phyloP scores from a whole-genome alignment of 2,888 invertebrate species.

The Andrena dorsata region DNA sequence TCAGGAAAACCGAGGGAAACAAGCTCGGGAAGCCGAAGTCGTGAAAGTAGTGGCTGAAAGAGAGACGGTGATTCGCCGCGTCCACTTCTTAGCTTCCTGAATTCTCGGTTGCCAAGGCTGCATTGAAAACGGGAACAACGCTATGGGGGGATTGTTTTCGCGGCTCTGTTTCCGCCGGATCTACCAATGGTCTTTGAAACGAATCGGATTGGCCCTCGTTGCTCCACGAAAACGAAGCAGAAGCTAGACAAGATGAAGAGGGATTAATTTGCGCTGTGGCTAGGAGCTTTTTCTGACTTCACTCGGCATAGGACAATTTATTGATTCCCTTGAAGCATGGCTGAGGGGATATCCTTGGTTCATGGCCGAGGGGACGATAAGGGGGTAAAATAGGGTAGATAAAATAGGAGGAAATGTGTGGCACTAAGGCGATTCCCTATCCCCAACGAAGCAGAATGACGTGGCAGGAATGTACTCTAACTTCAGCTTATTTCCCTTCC shows the following conservation, averaged over 20 bases:
- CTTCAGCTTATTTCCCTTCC: conserved; percentile 30
- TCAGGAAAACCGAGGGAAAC: conserved; percentile 4
- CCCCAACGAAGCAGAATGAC: conserved; percentile 38
- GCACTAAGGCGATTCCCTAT: conserved; percentile 28
- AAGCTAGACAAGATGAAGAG: neutral
- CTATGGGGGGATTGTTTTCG: conserved; percentile 9
- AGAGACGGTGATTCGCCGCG: neutral
- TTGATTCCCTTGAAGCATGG: neutral
- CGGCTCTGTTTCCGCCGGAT: neutral
- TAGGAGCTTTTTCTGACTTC: neutral
- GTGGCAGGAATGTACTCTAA: conserved; percentile 29
- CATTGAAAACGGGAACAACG: conserved; percentile 31
- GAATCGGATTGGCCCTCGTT: conserved; percentile 16
- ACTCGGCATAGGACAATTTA: neutral
- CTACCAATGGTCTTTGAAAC: neutral
- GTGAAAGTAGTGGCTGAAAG: conserved; percentile 20
- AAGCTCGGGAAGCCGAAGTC: neutral
- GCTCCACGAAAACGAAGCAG: neutral
- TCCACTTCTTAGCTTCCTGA: conserved; percentile 1
- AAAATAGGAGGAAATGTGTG: neutral
- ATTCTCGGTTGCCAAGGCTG: conserved; percentile 13
- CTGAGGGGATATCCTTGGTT: neutral
- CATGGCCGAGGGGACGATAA: neutral
- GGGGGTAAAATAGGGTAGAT: neutral
- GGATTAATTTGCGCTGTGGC: neutral